Conservation (phyloP, 2,797 vertebrate genomes). For the Echiichthys vipera region DNA sequence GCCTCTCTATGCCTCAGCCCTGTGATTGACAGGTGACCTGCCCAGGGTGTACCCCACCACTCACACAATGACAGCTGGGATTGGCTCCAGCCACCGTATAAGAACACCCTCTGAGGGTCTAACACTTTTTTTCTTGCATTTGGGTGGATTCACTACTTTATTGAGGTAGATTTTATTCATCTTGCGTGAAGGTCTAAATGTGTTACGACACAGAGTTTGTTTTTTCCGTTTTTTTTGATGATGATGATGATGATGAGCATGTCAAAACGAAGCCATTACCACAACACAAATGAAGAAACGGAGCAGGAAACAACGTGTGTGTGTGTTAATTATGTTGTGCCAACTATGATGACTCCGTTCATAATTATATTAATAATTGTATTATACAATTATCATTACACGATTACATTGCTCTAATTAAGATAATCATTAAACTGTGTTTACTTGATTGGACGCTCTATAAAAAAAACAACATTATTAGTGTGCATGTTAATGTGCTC, state of each 20-base stretch:
- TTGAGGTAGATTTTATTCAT: no score
- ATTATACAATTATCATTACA: conserved; percentile 22
- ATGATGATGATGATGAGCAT: background rate
- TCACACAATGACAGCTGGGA: no score
- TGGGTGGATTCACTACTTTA: no score
- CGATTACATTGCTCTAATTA: conserved; percentile 32
- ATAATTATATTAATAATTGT: background rate
- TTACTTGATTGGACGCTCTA: conserved; percentile 15
- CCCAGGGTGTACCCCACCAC: no score
- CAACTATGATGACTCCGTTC: background rate
- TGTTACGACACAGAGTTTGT: no score
- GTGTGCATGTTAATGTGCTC: conserved; percentile 42
- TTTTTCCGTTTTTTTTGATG: no score
- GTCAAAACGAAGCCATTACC: background rate
- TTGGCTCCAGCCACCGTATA: no score
- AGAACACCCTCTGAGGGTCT: no score
- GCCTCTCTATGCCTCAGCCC: no score
- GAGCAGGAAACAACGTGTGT: conserved; percentile 4
- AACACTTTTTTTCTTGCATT: no score
- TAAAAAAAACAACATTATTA: conserved; percentile 20
- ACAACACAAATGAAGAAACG: background rate
- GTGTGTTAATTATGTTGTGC: background rate
- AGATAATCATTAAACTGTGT: conserved; percentile 18
- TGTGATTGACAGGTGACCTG: no score
- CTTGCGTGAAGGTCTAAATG: no score